These are phyloP conservation scores for Propithecus perrieri DNA, from an alignment of 2,797 vertebrate species.

Conservation along the genomic window DNA sequence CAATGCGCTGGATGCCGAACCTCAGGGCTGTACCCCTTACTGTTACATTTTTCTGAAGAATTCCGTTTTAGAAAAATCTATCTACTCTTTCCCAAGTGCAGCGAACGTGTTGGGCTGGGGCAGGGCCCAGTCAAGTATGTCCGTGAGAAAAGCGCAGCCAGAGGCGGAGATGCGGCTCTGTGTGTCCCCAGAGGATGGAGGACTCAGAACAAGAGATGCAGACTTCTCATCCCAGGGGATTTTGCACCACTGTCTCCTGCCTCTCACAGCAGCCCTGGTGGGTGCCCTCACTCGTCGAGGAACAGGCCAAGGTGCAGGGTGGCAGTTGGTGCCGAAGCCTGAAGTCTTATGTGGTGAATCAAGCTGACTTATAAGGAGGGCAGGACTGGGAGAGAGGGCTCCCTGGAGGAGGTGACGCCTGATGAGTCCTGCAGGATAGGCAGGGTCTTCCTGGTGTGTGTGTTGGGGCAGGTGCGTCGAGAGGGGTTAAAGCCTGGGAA, in stretches of 20 bases:
- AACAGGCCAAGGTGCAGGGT: neutral
- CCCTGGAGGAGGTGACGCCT: neutral
- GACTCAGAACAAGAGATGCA: neutral
- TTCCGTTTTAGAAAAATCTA: neutral
- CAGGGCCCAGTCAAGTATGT: neutral
- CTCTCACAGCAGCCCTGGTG: neutral
- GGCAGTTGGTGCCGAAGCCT: neutral
- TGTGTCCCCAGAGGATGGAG: neutral
- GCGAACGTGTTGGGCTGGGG: neutral
- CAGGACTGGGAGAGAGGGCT: neutral
- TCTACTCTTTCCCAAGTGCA: neutral
- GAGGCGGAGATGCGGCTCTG: neutral
- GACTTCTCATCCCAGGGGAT: neutral
- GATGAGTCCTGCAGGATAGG: neutral
- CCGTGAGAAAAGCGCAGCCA: neutral
- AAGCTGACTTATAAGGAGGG: neutral
- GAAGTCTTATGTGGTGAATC: neutral
- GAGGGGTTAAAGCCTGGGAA: neutral
- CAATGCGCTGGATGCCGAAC: neutral
- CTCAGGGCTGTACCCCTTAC: neutral
- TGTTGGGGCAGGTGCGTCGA: neutral
- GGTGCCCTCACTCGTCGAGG: neutral
- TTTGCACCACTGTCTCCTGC: accelerated
- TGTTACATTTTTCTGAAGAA: neutral
- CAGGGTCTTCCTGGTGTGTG: neutral